Evolutionary conservation across 2,113 vertebrate genomes (phyloP).

Genomic region (Austrofundulus limnaeus): DNA sequence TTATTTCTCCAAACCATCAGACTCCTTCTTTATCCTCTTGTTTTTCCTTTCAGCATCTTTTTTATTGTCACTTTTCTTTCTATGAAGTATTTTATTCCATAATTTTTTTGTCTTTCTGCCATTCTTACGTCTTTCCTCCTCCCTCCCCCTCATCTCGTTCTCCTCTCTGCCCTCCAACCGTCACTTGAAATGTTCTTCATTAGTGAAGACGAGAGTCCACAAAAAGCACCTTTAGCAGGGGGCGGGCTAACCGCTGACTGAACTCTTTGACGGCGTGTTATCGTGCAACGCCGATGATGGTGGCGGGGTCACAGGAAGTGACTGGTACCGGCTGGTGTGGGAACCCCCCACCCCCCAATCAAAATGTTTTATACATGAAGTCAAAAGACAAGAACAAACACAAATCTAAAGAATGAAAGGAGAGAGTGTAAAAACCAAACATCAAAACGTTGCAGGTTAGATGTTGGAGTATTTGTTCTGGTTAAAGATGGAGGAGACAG

Average conservation of each 20-base stretch:
- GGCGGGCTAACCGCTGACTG: slow-evolving; percentile 39
- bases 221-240: slow-evolving; percentile 34
- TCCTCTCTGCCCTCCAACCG: slow-evolving; percentile 37
- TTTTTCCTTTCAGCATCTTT: too few relatives aligned
- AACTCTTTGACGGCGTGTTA: slow-evolving; percentile 5
- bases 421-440: background rate
- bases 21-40: too few relatives aligned
- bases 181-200: slow-evolving; percentile 51
- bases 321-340: background rate
- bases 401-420: background rate
- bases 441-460: background rate
- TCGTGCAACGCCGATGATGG: background rate
- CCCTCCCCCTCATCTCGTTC: background rate
- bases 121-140: background rate
- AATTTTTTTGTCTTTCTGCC: background rate
- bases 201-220: slow-evolving; percentile 28
- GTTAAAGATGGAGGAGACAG: too few relatives aligned
- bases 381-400: slow-evolving; percentile 16
- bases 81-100: too few relatives aligned
- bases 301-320: slow-evolving; percentile 29
- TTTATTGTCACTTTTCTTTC: too few relatives aligned
- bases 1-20: too few relatives aligned
- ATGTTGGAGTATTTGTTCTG: background rate
- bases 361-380: slow-evolving; percentile 52
- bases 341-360: slow-evolving; percentile 30